Base-by-base conservation (phyloP, 2,797 vertebrate species). In the Thripadectes ignobilis region DNA sequence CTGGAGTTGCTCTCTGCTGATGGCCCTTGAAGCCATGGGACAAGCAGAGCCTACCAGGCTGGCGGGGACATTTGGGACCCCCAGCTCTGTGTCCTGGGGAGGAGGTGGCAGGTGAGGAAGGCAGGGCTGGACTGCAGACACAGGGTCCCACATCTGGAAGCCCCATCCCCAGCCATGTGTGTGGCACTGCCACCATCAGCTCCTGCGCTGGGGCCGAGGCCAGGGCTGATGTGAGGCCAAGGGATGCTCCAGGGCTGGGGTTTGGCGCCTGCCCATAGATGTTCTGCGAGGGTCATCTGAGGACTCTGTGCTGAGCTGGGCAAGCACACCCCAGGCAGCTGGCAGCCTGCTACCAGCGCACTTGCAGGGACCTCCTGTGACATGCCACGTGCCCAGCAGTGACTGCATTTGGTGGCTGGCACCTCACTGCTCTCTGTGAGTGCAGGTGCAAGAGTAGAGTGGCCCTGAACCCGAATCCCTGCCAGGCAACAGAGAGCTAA, bases 171-270 rank as follows among this genome's bases (percentile, higher is more conserved):
- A n/a, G 52, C 45, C 2, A 3, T 0, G 1, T 29, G 67, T 36
- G 76, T 2, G 14, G 79, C 45, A 21, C 24, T 24, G 39, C 68
- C 9, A 2, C 49, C 7, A 54, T 48, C 41, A 7, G 38, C 51
- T 79, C 41, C 69, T 57, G 89, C 0, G 3, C 45, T 0, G 1
- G 1, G 17, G 69, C 46, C 0, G 2, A 75, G 75, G 75, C 95
- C 90, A 61, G 88, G 80, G 68, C 79, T 86, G 88, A 80, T 59
- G 66, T 1, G 38, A 92, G 83, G 83, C 91, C 83, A 90, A 86
- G 92, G 95, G 95, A 95, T 92, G 91, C 88, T 96, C 86, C 69
- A 38, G 83, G 88, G 57, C 79, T 88, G 51, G 72, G 91, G 66
- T 86, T 96, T 96, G 96, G 95, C 95, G 78, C 62, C 69, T 90